Conservation (phyloP, 2,113 vertebrate genomes). For the Cyrtonyx montezumae region DNA sequence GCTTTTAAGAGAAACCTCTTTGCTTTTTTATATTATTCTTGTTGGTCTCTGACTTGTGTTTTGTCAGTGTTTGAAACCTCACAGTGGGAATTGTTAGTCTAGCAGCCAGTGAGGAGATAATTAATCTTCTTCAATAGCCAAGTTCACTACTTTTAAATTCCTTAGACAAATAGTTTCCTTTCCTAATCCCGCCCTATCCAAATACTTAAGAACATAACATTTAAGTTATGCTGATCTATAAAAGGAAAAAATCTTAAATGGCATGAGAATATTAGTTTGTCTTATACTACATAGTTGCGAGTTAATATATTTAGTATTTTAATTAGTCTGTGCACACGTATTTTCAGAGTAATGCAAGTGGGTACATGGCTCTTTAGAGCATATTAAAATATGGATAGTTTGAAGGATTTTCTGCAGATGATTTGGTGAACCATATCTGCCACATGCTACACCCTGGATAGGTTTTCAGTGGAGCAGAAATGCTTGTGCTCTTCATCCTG, state of each 20-base stretch:
- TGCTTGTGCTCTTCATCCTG: background rate
- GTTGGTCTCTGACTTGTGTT: background rate
- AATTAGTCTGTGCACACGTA: background rate
- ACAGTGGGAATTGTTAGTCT: background rate
- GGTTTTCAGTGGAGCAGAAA: background rate
- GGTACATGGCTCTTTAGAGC: background rate
- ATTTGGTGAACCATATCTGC: background rate
- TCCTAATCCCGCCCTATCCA: conserved; percentile 16
- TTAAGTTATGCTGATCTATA: background rate
- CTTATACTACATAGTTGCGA: background rate
- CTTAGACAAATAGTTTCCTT: conserved; percentile 26
- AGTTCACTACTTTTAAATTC: conserved; percentile 27
- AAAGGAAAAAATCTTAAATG: conserved; percentile 23
- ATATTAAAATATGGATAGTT: background rate
- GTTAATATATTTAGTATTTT: conserved; percentile 1
- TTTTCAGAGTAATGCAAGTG: background rate
- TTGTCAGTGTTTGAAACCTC: background rate
- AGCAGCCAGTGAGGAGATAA: background rate
- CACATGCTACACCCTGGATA: background rate
- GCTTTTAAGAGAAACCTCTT: background rate
- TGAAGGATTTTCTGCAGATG: background rate
- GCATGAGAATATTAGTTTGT: conserved; percentile 18
- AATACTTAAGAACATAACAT: conserved; percentile 7
- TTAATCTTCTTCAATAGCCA: conserved; percentile 32
- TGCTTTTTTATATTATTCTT: background rate